Evolutionary conservation across 1,140 invertebrate genomes (phyloP).

Genomic region (Zaprionus capensis): DNA sequence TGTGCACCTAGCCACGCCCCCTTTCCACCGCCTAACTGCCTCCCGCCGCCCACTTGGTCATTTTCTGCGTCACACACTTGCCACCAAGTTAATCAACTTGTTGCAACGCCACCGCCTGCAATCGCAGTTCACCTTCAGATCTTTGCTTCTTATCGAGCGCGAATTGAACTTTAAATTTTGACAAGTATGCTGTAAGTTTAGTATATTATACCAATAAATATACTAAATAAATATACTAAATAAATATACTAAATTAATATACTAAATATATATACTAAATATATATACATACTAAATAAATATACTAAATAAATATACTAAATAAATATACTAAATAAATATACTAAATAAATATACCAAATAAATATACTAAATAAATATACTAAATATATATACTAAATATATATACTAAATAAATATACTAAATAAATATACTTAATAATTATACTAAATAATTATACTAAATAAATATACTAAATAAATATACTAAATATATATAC

Average conservation of each 20-base stretch:
- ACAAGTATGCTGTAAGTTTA: background rate
- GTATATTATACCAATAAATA: background rate
- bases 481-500: too few species aligned
- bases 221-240: background rate
- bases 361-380: background rate
- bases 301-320: too few species aligned
- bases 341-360: background rate
- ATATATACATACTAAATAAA: too few species aligned
- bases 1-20: background rate
- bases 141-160: background rate
- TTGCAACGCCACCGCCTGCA: background rate
- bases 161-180: background rate
- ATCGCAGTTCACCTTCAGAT: background rate
- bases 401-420: too few species aligned
- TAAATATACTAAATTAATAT: too few species aligned
- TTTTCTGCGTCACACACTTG: conserved; percentile 19
- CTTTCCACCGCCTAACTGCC: background rate
- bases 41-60: background rate
- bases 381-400: background rate
- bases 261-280: too few species aligned
- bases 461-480: background rate
- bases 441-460: background rate
- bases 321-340: too few species aligned
- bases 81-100: conserved; percentile 21
- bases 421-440: background rate